These are phyloP conservation scores for Microplitis deprimator DNA, from an alignment of 2,888 invertebrate genomes.

Conservation along the genomic window DNA sequence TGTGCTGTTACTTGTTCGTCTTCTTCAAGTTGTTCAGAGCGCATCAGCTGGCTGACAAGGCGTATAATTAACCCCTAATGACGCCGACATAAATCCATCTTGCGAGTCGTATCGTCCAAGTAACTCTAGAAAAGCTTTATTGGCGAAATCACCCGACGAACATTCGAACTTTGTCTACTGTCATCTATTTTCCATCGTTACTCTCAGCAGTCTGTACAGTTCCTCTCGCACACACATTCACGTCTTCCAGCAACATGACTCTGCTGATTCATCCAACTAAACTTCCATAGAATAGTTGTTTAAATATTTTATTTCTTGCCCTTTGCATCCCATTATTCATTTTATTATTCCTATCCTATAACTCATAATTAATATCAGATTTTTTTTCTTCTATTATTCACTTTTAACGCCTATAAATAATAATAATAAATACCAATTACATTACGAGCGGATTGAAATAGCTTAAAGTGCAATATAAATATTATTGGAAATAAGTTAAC, in stretches of 20 bases:
- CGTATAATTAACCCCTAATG: conserved; percentile 69
- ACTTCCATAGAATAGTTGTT: background rate
- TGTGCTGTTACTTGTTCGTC: conserved; percentile 18
- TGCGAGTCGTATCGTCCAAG: conserved; percentile 53
- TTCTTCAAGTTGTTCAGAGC: conserved; percentile 17
- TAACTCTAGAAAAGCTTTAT: conserved; percentile 41
- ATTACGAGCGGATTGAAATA: too few species aligned
- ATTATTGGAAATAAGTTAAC: too few species aligned
- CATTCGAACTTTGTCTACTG: conserved; percentile 50
- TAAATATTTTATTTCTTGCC: background rate
- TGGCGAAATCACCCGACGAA: conserved; percentile 37
- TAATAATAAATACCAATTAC: too few species aligned
- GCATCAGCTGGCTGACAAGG: conserved; percentile 68
- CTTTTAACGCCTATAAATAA: background rate
- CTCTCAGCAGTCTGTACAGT: conserved; percentile 55
- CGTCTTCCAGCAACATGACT: background rate
- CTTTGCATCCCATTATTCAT: background rate
- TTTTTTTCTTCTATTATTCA: background rate
- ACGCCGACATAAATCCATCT: conserved; percentile 67
- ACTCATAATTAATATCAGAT: background rate
- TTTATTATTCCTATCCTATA: background rate
- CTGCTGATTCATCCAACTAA: conserved; percentile 15
- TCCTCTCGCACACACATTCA: conserved; percentile 11
- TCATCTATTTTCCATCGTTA: conserved; percentile 62
- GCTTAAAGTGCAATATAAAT: too few species aligned